These are phyloP conservation scores for Asarcornis scutulata DNA, from an alignment of 2,113 vertebrate genomes.

Conservation along the genomic window DNA sequence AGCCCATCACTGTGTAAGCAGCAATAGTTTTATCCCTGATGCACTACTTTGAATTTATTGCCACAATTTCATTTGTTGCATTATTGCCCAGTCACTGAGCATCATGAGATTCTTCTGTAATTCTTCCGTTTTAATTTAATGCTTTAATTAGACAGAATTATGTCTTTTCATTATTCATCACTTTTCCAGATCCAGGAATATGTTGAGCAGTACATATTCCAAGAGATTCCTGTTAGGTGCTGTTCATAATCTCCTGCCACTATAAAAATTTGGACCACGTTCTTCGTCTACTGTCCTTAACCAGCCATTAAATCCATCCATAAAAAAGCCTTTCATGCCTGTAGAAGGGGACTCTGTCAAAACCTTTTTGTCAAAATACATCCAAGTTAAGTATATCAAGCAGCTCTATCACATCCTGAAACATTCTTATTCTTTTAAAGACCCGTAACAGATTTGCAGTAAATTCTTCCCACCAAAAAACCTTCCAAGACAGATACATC, in stretches of 20 bases:
- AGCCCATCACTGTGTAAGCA: neutral
- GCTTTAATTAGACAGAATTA: slow-evolving; percentile 40
- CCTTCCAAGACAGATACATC: neutral
- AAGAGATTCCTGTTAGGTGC: neutral
- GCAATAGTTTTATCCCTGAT: slow-evolving; percentile 10
- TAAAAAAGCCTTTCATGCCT: neutral
- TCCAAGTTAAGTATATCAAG: neutral
- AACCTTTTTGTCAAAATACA: neutral
- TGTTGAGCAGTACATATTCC: neutral
- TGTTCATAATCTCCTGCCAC: neutral
- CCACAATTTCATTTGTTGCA: slow-evolving; percentile 36
- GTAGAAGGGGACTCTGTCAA: neutral
- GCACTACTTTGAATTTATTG: slow-evolving; percentile 27
- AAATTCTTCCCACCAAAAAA: neutral
- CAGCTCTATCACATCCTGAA: neutral
- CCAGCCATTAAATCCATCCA: neutral
- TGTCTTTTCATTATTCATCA: neutral
- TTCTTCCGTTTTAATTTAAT: slow-evolving; percentile 23
- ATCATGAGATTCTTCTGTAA: slow-evolving; percentile 8
- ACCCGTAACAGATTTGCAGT: neutral
- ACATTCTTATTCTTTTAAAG: neutral
- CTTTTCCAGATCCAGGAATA: neutral
- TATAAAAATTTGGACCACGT: neutral
- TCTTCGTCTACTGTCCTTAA: neutral
- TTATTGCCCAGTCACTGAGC: slow-evolving; percentile 14